Conservation (phyloP, 2,888 invertebrate species). For the Cenopis cana region DNA sequence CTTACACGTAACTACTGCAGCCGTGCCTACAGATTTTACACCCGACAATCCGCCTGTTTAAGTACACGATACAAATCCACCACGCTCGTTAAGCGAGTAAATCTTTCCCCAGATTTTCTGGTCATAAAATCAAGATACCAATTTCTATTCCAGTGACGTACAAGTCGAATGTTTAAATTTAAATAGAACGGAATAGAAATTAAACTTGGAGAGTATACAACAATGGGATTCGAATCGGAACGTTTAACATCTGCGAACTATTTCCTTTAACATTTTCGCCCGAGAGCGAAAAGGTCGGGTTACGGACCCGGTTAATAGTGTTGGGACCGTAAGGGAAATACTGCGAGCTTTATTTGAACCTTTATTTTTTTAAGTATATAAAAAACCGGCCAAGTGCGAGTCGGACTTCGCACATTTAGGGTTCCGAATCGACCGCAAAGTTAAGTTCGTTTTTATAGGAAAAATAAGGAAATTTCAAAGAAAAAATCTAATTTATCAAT, state of each 20-base stretch:
- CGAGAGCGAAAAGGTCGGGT: constrained; percentile 11
- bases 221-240: constrained; percentile 28
- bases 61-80: background rate
- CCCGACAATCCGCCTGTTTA: background rate
- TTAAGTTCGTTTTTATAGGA: no score
- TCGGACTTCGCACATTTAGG: no score
- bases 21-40: background rate
- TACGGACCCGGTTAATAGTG: constrained; percentile 1
- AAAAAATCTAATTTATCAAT: no score
- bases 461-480: no score
- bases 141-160: constrained; percentile 31
- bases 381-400: no score
- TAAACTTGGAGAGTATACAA: constrained; percentile 27
- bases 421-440: no score
- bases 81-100: constrained; percentile 3
- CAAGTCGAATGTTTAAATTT: constrained; percentile 10
- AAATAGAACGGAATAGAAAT: constrained; percentile 18
- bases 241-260: constrained; percentile 24
- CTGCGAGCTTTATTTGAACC: background rate
- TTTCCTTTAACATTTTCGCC: constrained; percentile 15
- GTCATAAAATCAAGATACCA: constrained; percentile 6
- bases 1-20: constrained; percentile 1
- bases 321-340: background rate
- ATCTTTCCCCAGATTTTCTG: constrained; percentile 1
- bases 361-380: no score